A percentile compares a stretch with the other conserved stretches of the same genome.
Evolutionary conservation across 2,797 vertebrate genomes (phyloP).

Genomic region (Lemur catta): DNA sequence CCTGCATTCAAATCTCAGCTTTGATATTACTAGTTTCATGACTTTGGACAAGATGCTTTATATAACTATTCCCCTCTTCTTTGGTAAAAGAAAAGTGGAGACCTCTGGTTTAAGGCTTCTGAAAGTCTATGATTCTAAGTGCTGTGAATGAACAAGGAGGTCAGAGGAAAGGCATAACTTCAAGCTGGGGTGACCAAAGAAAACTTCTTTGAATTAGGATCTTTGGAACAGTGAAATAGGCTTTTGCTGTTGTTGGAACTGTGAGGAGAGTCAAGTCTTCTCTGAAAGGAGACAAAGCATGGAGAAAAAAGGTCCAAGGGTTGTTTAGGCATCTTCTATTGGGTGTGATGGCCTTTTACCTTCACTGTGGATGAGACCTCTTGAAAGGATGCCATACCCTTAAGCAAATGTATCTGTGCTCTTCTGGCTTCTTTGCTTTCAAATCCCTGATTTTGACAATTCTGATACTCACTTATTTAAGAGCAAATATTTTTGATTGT

Average conservation of each 20-base stretch:
- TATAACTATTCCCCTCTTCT: not conserved
- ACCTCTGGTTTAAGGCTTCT: not conserved
- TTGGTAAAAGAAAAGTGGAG: not conserved
- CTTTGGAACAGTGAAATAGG: not conserved
- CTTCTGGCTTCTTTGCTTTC: not conserved
- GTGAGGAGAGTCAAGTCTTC: not conserved
- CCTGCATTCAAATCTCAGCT: not conserved
- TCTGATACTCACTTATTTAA: not conserved
- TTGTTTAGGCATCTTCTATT: too few species aligned
- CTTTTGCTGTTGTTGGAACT: not conserved
- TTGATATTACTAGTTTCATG: not conserved
- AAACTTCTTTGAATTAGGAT: not conserved
- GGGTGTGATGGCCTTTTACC: not conserved
- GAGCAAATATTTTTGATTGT: not conserved
- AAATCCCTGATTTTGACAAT: not conserved
- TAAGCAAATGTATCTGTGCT: not conserved
- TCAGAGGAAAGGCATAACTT: not conserved
- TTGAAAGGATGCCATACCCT: not conserved
- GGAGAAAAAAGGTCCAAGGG: not conserved
- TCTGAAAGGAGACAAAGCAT: too few species aligned
- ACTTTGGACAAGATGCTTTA: not conserved
- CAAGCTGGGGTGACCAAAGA: not conserved
- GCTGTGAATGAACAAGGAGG: not conserved
- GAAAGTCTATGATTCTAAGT: not conserved
- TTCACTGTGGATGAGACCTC: not conserved